Conservation (phyloP, 2,113 vertebrate species). For the Xiphorhynchus elegans region DNA sequence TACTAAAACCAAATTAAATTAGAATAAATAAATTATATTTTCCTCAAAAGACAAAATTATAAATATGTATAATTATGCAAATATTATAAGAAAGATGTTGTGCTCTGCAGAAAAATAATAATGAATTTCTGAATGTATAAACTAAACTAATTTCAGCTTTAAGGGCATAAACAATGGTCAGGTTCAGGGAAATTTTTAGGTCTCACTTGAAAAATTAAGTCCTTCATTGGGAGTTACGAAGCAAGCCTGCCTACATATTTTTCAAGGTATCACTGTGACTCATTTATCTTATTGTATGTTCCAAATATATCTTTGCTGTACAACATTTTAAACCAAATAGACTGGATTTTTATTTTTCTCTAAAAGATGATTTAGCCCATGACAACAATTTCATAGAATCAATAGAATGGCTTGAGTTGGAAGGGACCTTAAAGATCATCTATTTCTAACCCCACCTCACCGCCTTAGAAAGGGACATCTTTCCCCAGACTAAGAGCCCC, state of each 20-base stretch:
- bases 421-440: neutral
- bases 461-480: accelerated
- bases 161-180: neutral
- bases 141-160: neutral
- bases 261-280: neutral
- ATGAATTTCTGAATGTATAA: neutral
- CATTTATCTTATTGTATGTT: neutral
- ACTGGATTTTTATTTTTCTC: neutral
- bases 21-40: neutral
- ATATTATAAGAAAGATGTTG: neutral
- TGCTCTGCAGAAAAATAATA: neutral
- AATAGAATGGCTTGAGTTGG: neutral
- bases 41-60: neutral
- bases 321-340: neutral
- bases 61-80: neutral
- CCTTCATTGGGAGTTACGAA: neutral
- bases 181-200: neutral
- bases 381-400: neutral
- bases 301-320: neutral
- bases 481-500: neutral
- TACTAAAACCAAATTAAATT: neutral
- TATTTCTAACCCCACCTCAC: accelerated
- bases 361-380: neutral
- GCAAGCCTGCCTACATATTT: neutral
- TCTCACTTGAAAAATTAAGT: neutral